These are phyloP conservation scores for Asarcornis scutulata DNA, from an alignment of 2,113 vertebrate species.

Conservation along the genomic window DNA sequence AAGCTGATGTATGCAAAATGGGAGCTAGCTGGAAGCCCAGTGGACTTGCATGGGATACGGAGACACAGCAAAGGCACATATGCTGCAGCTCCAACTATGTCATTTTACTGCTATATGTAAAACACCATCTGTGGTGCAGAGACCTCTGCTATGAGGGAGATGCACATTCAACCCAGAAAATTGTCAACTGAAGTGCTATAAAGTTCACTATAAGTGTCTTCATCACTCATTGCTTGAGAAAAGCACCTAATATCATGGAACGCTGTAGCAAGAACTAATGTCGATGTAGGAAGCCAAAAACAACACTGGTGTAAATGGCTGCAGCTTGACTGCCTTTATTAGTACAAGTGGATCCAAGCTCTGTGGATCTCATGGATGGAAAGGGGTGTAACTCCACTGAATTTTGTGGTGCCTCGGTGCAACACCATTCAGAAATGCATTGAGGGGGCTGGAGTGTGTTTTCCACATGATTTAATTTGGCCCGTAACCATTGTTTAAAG, in stretches of 20 bases:
- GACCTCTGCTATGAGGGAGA: conserved; percentile 39
- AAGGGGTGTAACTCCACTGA: not conserved
- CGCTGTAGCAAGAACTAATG: not conserved
- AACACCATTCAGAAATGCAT: not conserved
- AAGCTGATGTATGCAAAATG: conserved; percentile 59
- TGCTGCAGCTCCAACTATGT: conserved; percentile 24
- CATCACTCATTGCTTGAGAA: conserved; percentile 19
- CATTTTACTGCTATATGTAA: conserved; percentile 58
- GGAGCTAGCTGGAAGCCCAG: conserved; percentile 21
- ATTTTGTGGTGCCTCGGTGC: not conserved
- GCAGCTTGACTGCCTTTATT: not conserved
- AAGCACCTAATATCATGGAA: not conserved
- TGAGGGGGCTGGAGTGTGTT: not conserved
- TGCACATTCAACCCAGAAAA: conserved; percentile 8
- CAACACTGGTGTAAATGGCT: not conserved
- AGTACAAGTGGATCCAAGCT: not conserved
- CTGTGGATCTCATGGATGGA: not conserved
- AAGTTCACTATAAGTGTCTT: not conserved
- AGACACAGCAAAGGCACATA: conserved; percentile 64
- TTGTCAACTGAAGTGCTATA: conserved; percentile 29
- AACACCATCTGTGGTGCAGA: conserved; percentile 67
- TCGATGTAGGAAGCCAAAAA: not conserved
- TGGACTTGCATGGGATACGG: not conserved
- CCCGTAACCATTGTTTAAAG: not conserved
- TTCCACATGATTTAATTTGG: not conserved